Conservation (phyloP, 2,888 invertebrate species). For the Amiota mariae region DNA sequence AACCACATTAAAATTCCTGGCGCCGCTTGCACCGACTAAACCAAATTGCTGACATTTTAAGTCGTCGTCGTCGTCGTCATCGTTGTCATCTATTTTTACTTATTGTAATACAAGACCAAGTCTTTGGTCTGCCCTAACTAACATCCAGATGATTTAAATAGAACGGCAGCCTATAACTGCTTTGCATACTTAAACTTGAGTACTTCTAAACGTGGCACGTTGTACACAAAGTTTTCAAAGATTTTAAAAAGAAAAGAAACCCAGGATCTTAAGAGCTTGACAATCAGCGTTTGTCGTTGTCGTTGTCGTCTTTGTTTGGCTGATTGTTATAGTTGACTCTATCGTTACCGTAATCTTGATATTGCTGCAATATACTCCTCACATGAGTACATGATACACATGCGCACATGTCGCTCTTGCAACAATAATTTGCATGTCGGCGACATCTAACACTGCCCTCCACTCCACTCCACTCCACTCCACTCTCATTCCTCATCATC, state of each 20-base stretch:
- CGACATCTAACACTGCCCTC: slow-evolving; percentile 36
- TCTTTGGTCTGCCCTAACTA: not conserved
- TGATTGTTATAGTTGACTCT: slow-evolving; percentile 2
- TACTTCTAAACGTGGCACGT: slow-evolving; percentile 9
- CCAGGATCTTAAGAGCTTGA: slow-evolving; percentile 21
- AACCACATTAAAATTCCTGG: not conserved
- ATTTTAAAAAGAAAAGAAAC: not conserved
- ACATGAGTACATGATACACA: not conserved
- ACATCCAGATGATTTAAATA: slow-evolving; percentile 19
- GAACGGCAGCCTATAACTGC: slow-evolving; percentile 5
- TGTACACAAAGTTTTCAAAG: not conserved
- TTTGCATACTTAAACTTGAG: slow-evolving; percentile 14
- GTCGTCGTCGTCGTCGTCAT: not conserved
- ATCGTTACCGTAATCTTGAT: slow-evolving; percentile 33
- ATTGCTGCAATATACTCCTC: not conserved
- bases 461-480: not conserved
- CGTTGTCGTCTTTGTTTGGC: slow-evolving; percentile 2
- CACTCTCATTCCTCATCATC: not conserved
- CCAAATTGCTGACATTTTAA: slow-evolving; percentile 20
- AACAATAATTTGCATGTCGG: slow-evolving; percentile 46
- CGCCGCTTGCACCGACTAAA: slow-evolving; percentile 1
- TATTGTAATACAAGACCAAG: not conserved
- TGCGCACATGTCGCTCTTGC: slow-evolving; percentile 21
- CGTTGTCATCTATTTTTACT: not conserved
- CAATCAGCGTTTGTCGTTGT: slow-evolving; percentile 3